These are phyloP conservation scores for Oncopeltus fasciatus DNA, from an alignment of 1,140 invertebrate species.

Conservation along the genomic window DNA sequence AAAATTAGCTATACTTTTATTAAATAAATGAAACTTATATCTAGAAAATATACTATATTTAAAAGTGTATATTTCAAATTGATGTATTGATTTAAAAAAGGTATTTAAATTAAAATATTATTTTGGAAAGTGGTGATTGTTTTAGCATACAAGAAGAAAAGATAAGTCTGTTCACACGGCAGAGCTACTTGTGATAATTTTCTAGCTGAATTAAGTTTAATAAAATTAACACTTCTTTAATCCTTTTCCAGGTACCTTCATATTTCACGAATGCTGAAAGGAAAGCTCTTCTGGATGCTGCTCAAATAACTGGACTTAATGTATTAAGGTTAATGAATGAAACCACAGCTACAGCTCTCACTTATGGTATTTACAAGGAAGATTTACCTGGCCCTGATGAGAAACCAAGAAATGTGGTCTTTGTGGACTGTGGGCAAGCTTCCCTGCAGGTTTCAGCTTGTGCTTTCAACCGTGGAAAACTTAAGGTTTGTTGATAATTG, in stretches of 20 bases:
- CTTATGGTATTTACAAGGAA: constrained; percentile 95
- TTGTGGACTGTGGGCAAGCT: constrained; percentile 83
- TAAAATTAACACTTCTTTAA: too few species aligned
- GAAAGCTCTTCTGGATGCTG: constrained; percentile 77
- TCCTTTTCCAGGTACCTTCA: constrained; percentile 75
- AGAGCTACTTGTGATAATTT: too few species aligned
- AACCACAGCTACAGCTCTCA: constrained; percentile 84
- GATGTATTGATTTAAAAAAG: too few species aligned
- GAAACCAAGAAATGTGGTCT: constrained; percentile 75
- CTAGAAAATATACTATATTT: too few species aligned
- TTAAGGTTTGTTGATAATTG: constrained; percentile 56
- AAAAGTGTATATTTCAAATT: too few species aligned
- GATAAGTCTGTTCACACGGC: too few species aligned
- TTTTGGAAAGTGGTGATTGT: too few species aligned
- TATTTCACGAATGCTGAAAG: constrained; percentile 91
- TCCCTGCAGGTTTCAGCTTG: constrained; percentile 69
- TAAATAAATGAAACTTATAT: too few species aligned
- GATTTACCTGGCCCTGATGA: constrained; percentile 77
- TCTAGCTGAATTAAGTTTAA: too few species aligned
- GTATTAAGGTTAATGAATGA: constrained; percentile 91
- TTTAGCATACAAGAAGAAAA: too few species aligned
- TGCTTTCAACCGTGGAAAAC: constrained; percentile 89
- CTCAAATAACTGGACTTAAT: constrained; percentile 76
- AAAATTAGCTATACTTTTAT: too few species aligned
- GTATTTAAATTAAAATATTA: too few species aligned